These are phyloP conservation scores for Drosophila ercepeae DNA, from an alignment of 1,140 invertebrate genomes.

Conservation along the genomic window DNA sequence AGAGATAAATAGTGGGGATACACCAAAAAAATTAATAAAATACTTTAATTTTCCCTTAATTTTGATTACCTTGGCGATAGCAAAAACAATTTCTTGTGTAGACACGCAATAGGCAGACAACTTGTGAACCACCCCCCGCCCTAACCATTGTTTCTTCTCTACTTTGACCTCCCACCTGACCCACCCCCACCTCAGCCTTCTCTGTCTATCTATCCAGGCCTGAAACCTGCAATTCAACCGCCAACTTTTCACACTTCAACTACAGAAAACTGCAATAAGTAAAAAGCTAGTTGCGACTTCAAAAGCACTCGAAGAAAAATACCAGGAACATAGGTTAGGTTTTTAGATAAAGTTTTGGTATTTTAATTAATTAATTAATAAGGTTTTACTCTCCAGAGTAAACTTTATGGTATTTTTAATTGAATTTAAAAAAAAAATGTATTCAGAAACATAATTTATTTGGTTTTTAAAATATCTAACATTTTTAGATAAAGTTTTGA, in stretches of 20 bases:
- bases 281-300: constrained; percentile 40
- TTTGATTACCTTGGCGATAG: not conserved
- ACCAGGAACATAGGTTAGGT: not conserved
- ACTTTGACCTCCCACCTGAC: constrained; percentile 4
- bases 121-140: constrained; percentile 27
- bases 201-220: constrained; percentile 9
- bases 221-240: constrained; percentile 58
- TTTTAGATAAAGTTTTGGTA: no score
- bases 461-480: no score
- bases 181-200: not conserved
- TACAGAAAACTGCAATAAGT: constrained; percentile 32
- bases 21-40: constrained; percentile 12
- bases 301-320: constrained; percentile 6
- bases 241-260: constrained; percentile 75
- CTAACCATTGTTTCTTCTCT: constrained; percentile 14
- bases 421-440: no score
- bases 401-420: no score
- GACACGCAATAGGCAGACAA: constrained; percentile 25
- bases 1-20: constrained; percentile 10
- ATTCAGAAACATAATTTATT: no score
- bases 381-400: no score
- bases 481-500: no score
- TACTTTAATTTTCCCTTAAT: not conserved
- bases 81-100: constrained; percentile 12
- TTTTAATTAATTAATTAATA: no score